These are phyloP conservation scores for Picus viridis DNA, from an alignment of 2,797 vertebrate genomes.

Conservation along the genomic window DNA sequence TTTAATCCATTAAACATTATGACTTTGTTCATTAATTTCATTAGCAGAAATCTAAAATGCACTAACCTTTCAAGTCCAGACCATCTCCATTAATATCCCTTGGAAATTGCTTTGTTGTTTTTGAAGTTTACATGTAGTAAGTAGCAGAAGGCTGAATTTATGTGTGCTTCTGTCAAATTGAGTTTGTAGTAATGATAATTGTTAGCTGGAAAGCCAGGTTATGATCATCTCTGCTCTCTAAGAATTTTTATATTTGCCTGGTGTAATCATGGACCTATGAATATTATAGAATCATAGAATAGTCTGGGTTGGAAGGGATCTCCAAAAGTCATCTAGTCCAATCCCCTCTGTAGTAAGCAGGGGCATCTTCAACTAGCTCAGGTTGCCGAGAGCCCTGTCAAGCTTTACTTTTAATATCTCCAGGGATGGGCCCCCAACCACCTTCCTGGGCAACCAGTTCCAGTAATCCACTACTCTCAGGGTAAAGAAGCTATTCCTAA, in stretches of 20 bases:
- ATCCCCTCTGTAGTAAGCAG: too few species aligned
- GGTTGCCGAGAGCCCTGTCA: too few species aligned
- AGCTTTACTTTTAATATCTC: too few species aligned
- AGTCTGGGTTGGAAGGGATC: too few species aligned
- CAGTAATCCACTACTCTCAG: too few species aligned
- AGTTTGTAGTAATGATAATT: neutral
- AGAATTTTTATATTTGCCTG: neutral
- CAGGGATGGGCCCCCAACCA: too few species aligned
- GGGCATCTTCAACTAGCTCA: too few species aligned
- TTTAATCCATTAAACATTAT: conserved; percentile 32
- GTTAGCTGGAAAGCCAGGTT: neutral
- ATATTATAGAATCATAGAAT: neutral
- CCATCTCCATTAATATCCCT: neutral
- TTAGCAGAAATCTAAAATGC: conserved; percentile 31
- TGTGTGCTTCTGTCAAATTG: neutral
- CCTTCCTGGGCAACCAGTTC: too few species aligned
- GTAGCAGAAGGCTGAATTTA: neutral
- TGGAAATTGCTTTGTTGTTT: neutral
- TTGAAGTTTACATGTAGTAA: neutral
- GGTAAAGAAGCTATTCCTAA: too few species aligned
- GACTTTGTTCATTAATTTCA: conserved; percentile 10
- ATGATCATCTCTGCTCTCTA: neutral
- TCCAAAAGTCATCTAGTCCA: too few species aligned
- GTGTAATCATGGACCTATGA: neutral
- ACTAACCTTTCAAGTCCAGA: conserved; percentile 5